Evolutionary conservation across 2,797 vertebrate species (phyloP).

Genomic region (Enteromius thamalakanensis): DNA sequence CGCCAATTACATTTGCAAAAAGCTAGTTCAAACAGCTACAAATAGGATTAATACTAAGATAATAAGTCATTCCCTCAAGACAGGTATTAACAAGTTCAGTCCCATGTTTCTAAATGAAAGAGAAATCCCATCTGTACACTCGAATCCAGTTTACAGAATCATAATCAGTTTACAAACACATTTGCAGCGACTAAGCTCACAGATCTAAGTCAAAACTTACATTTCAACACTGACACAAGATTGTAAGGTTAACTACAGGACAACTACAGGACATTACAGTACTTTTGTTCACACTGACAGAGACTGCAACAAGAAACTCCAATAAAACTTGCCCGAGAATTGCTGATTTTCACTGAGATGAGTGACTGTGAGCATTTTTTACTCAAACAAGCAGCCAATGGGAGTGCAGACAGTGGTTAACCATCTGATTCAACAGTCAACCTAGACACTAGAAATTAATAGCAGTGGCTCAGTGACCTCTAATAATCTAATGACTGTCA

Average conservation of each 20-base stretch:
- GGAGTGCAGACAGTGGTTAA: not conserved
- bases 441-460: not conserved
- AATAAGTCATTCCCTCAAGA: not conserved
- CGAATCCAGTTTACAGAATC: not conserved
- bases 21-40: not conserved
- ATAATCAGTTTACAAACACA: not conserved
- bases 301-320: not conserved
- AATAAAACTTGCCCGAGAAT: not conserved
- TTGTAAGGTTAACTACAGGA: not conserved
- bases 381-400: not conserved
- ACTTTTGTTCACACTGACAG: not conserved
- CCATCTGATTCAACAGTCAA: not conserved
- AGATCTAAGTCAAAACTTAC: not conserved
- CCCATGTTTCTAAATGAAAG: not conserved
- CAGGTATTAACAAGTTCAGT: not conserved
- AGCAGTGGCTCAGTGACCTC: not conserved
- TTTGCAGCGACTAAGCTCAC: not conserved
- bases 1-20: not conserved
- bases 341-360: not conserved
- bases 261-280: not conserved
- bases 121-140: not conserved
- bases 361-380: too few relatives aligned
- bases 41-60: not conserved
- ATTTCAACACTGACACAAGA: not conserved
- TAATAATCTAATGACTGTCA: not conserved